These are phyloP conservation scores for Colostygia pectinataria DNA, from an alignment of 2,888 invertebrate genomes.

Conservation along the genomic window DNA sequence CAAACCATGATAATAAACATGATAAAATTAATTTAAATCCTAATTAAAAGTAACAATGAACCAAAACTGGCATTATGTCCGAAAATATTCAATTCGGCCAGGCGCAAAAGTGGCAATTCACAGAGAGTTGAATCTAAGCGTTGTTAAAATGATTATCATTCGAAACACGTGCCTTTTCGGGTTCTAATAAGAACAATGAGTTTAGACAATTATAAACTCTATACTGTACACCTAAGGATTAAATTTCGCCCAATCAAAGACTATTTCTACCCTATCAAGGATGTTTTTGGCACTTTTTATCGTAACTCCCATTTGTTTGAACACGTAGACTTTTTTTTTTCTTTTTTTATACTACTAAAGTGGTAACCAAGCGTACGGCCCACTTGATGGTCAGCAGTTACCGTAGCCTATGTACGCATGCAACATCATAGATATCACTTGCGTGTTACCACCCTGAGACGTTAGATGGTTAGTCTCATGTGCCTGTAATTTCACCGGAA, in stretches of 20 bases:
- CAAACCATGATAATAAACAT: conserved; percentile 10
- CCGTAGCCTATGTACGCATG: too few species aligned
- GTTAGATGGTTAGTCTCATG: too few species aligned
- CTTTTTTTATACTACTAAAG: too few species aligned
- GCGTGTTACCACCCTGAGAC: too few species aligned
- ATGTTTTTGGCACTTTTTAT: conserved; percentile 12
- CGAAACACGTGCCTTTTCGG: conserved; percentile 33
- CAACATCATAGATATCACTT: too few species aligned
- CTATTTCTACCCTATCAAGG: neutral
- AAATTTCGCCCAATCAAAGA: conserved; percentile 5
- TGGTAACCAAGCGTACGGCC: too few species aligned
- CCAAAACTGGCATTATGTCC: conserved; percentile 22
- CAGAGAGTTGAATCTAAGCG: conserved; percentile 33
- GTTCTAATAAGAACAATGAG: conserved; percentile 28
- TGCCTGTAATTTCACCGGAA: too few species aligned
- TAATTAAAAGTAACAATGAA: conserved; percentile 26
- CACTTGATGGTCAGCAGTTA: too few species aligned
- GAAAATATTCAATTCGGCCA: conserved; percentile 30
- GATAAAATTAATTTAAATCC: conserved; percentile 24
- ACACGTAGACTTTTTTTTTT: too few species aligned
- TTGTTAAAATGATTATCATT: conserved; percentile 35
- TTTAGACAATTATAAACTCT: conserved; percentile 26
- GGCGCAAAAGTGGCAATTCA: conserved; percentile 25
- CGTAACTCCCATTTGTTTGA: too few species aligned
- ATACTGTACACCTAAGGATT: neutral